These are phyloP conservation scores for Lathronympha strigana DNA, from an alignment of 2,888 invertebrate species.

Conservation along the genomic window DNA sequence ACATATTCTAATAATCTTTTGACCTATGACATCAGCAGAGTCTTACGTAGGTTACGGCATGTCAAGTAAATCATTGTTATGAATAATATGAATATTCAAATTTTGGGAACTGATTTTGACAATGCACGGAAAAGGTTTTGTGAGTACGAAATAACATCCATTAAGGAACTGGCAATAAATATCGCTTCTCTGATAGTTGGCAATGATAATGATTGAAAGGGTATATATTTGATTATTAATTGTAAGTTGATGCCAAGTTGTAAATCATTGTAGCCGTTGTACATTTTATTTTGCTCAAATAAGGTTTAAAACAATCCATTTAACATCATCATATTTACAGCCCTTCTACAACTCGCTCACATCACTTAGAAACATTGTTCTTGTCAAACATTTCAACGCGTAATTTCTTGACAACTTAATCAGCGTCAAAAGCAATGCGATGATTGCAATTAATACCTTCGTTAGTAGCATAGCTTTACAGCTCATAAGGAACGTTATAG, in stretches of 20 bases:
- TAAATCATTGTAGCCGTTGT: neutral
- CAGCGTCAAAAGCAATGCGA: slow-evolving; percentile 6
- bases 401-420: slow-evolving; percentile 12
- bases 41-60: slow-evolving; percentile 57
- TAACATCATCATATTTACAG: neutral
- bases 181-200: neutral
- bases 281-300: no score
- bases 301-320: neutral
- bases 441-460: slow-evolving; percentile 8
- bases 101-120: slow-evolving; percentile 51
- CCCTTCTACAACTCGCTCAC: neutral
- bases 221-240: neutral
- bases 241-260: neutral
- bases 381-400: neutral
- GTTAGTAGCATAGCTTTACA: slow-evolving; percentile 14
- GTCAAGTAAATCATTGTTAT: slow-evolving; percentile 56
- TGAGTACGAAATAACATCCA: slow-evolving; percentile 17
- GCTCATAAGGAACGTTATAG: slow-evolving; percentile 18
- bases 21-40: slow-evolving; percentile 72
- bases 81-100: slow-evolving; percentile 50
- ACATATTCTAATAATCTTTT: slow-evolving; percentile 60
- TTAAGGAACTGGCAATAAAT: slow-evolving; percentile 5
- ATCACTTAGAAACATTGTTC: neutral
- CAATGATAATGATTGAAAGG: neutral
- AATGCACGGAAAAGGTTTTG: slow-evolving; percentile 57